Conservation (phyloP, 2,888 invertebrate genomes). For the Ganaspis brasiliensis region DNA sequence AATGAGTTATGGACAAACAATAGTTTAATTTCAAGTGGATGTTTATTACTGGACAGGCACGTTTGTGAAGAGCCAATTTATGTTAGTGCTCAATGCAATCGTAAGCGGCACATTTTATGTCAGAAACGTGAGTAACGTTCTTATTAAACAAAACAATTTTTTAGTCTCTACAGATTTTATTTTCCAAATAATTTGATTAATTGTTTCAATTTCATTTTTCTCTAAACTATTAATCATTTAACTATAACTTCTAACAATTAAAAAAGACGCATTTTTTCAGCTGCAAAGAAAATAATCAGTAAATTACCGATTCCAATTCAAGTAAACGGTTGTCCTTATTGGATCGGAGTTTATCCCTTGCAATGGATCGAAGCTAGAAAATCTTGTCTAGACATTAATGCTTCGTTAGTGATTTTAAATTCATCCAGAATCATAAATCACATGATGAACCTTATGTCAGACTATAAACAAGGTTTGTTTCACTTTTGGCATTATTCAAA, state of each 20-base stretch:
- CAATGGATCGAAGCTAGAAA: constrained; percentile 57
- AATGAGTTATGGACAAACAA: constrained; percentile 57
- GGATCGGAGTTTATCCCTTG: constrained; percentile 54
- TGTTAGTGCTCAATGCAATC: constrained; percentile 61
- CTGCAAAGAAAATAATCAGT: constrained; percentile 42
- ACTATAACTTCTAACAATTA: too few species aligned
- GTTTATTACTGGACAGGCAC: constrained; percentile 66
- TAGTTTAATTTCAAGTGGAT: constrained; percentile 51
- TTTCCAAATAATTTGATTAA: too few species aligned
- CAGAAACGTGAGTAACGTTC: constrained; percentile 59
- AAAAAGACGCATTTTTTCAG: too few species aligned
- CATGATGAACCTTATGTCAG: constrained; percentile 59
- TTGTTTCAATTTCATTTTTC: constrained; percentile 7
- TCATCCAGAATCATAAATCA: constrained; percentile 57
- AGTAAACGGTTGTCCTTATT: constrained; percentile 57
- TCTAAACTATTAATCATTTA: too few species aligned
- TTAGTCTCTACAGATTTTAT: too few species aligned
- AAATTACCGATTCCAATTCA: constrained; percentile 47
- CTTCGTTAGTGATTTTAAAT: constrained; percentile 59
- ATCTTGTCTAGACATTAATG: constrained; percentile 56
- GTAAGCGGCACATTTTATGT: constrained; percentile 63
- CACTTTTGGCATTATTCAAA: not conserved
- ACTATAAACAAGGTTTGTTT: constrained; percentile 56
- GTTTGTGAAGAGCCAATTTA: constrained; percentile 59
- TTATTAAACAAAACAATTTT: not conserved